Conservation (phyloP, 2,797 vertebrate species). For the Triplophysa yarkandensis region DNA sequence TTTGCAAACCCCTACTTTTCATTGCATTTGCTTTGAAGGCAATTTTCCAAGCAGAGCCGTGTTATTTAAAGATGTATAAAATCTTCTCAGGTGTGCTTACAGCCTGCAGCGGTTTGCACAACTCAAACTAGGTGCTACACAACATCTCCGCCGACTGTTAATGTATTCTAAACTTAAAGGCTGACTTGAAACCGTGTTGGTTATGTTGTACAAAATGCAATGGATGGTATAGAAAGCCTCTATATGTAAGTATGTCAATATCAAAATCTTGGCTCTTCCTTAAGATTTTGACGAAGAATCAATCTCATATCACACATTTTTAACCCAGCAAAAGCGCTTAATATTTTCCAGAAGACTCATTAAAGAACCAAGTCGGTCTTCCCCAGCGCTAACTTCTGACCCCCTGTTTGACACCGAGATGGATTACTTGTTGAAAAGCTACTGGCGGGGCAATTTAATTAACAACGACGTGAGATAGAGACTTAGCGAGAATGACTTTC, state of each 20-base stretch:
- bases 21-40: not conserved
- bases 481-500: constrained; percentile 63
- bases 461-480: constrained; percentile 65
- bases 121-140: not conserved
- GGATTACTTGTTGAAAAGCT: constrained; percentile 55
- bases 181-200: not conserved
- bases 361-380: constrained; percentile 59
- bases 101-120: not conserved
- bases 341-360: constrained; percentile 37
- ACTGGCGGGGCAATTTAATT: constrained; percentile 69
- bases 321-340: not conserved
- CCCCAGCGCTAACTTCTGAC: constrained; percentile 43
- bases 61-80: not conserved
- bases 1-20: not conserved
- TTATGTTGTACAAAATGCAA: too few species aligned
- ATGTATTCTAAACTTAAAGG: not conserved
- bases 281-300: not conserved
- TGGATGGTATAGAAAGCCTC: not conserved
- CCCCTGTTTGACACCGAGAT: constrained; percentile 55
- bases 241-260: not conserved
- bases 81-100: not conserved
- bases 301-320: constrained; percentile 2
- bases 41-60: not conserved
- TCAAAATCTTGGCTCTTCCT: not conserved
- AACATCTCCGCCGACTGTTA: not conserved